Evolutionary conservation across 2,888 invertebrate genomes (phyloP).

Genomic region (Calliphora vomitoria): DNA sequence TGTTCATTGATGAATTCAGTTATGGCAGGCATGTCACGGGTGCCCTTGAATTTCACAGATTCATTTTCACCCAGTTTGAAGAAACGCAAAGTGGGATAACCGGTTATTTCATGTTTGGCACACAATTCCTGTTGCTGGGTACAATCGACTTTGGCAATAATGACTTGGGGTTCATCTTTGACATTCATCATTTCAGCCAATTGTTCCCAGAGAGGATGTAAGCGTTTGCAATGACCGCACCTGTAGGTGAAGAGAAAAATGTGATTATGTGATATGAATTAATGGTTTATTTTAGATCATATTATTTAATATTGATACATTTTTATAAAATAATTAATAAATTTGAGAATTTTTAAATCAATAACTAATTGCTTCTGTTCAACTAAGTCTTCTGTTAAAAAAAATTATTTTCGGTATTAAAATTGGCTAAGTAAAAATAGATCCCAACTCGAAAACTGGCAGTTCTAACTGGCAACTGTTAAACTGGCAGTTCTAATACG

Average conservation of each 20-base stretch:
- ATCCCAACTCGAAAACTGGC: too few species aligned
- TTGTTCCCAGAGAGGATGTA: slow-evolving; percentile 94
- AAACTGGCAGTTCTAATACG: too few species aligned
- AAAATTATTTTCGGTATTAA: too few species aligned
- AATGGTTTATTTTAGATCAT: too few species aligned
- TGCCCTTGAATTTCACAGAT: slow-evolving; percentile 91
- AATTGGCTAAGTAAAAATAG: too few species aligned
- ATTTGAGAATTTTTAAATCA: too few species aligned
- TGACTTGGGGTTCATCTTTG: slow-evolving; percentile 88
- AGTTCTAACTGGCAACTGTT: too few species aligned
- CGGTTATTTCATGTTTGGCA: slow-evolving; percentile 89
- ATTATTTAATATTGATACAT: too few species aligned
- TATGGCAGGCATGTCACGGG: slow-evolving; percentile 90
- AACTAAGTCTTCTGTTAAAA: too few species aligned
- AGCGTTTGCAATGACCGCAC: slow-evolving; percentile 93
- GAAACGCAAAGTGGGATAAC: slow-evolving; percentile 94
- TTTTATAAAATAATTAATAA: too few species aligned
- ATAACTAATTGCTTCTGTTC: too few species aligned
- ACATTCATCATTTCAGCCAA: slow-evolving; percentile 89
- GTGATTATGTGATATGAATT: too few species aligned
- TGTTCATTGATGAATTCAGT: slow-evolving; percentile 92
- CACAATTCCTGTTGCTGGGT: slow-evolving; percentile 91
- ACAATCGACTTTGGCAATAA: slow-evolving; percentile 94
- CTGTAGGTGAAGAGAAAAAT: slow-evolving; percentile 84
- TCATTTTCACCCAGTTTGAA: slow-evolving; percentile 89